Percentiles rank a stretch among this genome's conserved stretches.
phyloP scores from a whole-genome alignment of 2,888 invertebrate species.

The Nemotelus nigrinus region DNA sequence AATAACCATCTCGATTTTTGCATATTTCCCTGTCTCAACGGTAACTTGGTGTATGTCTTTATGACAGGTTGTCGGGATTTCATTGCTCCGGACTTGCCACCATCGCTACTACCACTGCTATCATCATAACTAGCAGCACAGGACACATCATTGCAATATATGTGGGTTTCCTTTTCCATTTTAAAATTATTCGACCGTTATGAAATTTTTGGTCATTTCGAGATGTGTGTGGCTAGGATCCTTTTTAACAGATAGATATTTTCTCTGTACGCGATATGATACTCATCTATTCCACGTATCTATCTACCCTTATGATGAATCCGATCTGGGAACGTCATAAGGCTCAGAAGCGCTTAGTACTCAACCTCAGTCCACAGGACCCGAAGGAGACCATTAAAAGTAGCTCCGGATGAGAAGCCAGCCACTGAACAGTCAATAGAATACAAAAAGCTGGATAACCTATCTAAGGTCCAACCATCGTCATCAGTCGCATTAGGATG shows the following conservation, averaged over 20 bases:
- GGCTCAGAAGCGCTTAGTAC: too few relatives aligned
- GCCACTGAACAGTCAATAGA: constrained; percentile 33
- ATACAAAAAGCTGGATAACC: constrained; percentile 35
- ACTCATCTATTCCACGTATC: constrained; percentile 28
- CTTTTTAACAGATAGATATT: constrained; percentile 7
- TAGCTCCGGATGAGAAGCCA: constrained; percentile 3
- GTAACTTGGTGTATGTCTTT: constrained; percentile 6
- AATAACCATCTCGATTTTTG: constrained; percentile 30
- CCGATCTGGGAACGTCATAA: too few relatives aligned
- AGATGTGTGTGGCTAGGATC: neutral
- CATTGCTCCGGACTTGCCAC: neutral
- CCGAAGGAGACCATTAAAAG: constrained; percentile 9
- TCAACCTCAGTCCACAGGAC: neutral
- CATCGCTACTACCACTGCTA: neutral
- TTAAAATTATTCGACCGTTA: constrained; percentile 49
- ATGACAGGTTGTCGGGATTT: constrained; percentile 39
- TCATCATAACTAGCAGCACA: too few relatives aligned
- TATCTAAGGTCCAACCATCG: neutral
- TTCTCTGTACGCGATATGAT: constrained; percentile 8
- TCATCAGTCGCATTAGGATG: neutral
- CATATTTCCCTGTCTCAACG: constrained; percentile 33
- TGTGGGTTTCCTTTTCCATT: constrained; percentile 27
- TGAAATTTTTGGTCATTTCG: constrained; percentile 43
- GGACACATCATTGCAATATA: too few relatives aligned
- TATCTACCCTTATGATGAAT: constrained; percentile 16